Evolutionary conservation across 2,888 invertebrate genomes (phyloP).

Genomic region (Pomacea canaliculata): DNA sequence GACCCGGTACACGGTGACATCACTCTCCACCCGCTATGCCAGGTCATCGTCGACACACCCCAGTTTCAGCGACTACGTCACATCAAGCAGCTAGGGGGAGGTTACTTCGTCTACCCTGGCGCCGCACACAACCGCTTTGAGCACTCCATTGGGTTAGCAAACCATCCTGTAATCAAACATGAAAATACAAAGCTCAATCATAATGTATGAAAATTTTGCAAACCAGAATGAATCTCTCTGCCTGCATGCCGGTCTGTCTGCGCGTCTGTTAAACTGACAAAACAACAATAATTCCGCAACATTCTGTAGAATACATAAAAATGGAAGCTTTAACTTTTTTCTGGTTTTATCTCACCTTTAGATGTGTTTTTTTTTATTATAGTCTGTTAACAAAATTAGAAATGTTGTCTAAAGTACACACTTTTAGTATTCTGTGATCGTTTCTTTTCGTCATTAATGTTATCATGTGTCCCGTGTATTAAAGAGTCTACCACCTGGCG

Average conservation of each 20-base stretch:
- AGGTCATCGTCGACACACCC: slow-evolving; percentile 74
- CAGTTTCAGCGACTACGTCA: slow-evolving; percentile 77
- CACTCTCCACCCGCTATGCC: slow-evolving; percentile 71
- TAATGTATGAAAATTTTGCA: no score
- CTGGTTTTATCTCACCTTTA: no score
- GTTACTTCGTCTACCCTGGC: slow-evolving; percentile 72
- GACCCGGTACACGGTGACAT: slow-evolving; percentile 73
- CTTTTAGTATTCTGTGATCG: no score
- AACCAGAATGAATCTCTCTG: slow-evolving; percentile 56
- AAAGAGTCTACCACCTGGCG: slow-evolving; percentile 72
- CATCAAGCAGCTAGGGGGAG: slow-evolving; percentile 74
- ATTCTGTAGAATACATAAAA: no score
- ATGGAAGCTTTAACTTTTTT: no score
- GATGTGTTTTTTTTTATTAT: no score
- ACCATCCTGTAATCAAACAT: background rate
- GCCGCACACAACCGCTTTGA: slow-evolving; percentile 75
- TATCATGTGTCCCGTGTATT: no score
- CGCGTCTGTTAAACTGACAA: slow-evolving; percentile 54
- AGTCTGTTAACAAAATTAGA: no score
- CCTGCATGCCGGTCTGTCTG: slow-evolving; percentile 72
- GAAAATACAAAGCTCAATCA: background rate
- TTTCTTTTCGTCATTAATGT: no score
- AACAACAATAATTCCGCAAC: no score
- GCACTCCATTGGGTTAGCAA: slow-evolving; percentile 73
- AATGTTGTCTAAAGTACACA: no score